Base-by-base conservation (phyloP, 2,113 vertebrate species). In the Noturus placidus region DNA sequence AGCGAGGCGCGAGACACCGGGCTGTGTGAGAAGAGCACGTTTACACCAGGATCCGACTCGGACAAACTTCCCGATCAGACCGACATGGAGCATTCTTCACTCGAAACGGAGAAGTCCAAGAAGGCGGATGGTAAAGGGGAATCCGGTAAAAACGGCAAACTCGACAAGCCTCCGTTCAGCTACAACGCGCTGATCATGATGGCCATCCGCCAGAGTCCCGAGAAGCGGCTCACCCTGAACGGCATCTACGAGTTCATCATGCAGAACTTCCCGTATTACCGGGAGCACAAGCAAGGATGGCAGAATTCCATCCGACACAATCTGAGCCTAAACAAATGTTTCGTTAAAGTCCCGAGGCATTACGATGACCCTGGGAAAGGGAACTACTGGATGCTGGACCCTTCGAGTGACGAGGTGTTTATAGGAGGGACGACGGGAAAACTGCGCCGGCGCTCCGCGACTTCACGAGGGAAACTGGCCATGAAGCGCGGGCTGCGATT, bases 171-270 rank as follows among this genome's bases (percentile, higher is more conserved):
- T 27, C 95, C 95, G 79, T 96, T 96, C 90, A 96, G 95, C 91
- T 96, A 96, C 90, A 96, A 96, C 91, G 96, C 96, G 2, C 92
- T 96, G 76, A 96, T 96, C 84, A 96, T 96, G 96, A 96, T 96
- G 96, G 96, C 96, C 4, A 96, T 96, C 84, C 87, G 95, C 5
- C 95, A 96, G 89, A 96, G 95, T 88, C 95, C 96, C 1, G 96
- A 96, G 89, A 96, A 96, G 92, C 87, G 96, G 65, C 94, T 96
- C 19, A 96, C 95, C 50, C 93, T 96, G 0, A 96, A 96, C 91
- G 95, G 95, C 52, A 96, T 96, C 91, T 96, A 96, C 85, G 95
- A 96, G 92, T 96, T 96, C 88, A 96, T 96, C 92, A 96, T 95
- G 96, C 94, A 94, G 17, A 96, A 96, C 92, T 96, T 96, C 87